These are phyloP conservation scores for Motacilla tschutschensis DNA, from an alignment of 2,113 vertebrate species.

Conservation along the genomic window DNA sequence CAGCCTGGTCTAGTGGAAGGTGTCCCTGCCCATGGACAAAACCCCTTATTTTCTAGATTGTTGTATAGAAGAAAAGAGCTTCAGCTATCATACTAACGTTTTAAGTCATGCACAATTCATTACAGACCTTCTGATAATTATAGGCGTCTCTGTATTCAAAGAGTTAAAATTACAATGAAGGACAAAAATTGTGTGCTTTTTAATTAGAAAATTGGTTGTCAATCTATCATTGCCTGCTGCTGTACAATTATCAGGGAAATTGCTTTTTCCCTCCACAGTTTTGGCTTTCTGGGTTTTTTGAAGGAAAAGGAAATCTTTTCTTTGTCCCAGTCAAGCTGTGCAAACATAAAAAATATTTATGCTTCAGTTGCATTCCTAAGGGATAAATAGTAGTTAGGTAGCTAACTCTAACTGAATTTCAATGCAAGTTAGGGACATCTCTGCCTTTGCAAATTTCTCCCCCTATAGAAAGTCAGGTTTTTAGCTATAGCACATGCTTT, in stretches of 20 bases:
- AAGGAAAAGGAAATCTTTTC: background rate
- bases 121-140: background rate
- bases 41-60: background rate
- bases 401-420: constrained; percentile 3
- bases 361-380: background rate
- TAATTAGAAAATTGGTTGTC: background rate
- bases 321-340: background rate
- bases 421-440: background rate
- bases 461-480: background rate
- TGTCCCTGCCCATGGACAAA: background rate
- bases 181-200: background rate
- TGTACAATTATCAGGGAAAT: background rate
- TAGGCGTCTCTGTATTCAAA: background rate
- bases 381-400: background rate
- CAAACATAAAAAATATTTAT: background rate
- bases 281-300: background rate
- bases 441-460: background rate
- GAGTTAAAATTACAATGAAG: background rate
- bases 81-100: background rate
- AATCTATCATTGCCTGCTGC: background rate
- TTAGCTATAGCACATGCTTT: background rate
- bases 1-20: background rate
- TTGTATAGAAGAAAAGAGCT: background rate
- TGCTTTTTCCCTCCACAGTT: background rate
- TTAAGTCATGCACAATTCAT: background rate